Evolutionary conservation across 2,113 vertebrate species (phyloP).

Genomic region (Camelus dromedarius): DNA sequence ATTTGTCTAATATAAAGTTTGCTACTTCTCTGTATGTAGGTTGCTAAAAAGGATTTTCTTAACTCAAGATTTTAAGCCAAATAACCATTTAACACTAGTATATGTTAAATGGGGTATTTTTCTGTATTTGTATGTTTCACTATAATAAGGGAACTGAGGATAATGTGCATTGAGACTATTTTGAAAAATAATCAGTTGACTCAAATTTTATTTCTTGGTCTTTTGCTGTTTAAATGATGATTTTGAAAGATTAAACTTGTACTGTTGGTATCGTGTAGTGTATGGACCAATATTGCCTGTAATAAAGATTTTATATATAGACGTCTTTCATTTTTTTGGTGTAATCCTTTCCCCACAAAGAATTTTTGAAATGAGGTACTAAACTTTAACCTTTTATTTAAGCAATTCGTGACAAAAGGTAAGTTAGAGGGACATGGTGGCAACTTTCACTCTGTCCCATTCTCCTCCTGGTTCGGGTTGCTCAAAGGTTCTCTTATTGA

Average conservation of each 20-base stretch:
- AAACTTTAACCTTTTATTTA: not conserved
- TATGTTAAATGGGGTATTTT: slow-evolving; percentile 91
- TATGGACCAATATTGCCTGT: slow-evolving; percentile 91
- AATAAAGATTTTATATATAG: slow-evolving; percentile 90
- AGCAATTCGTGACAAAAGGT: not conserved
- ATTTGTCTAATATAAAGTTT: slow-evolving; percentile 90
- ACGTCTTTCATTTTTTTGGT: slow-evolving; percentile 66
- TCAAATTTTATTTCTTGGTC: slow-evolving; percentile 89
- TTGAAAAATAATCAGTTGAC: slow-evolving; percentile 87
- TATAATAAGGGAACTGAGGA: slow-evolving; percentile 87
- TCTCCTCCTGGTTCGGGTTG: not conserved
- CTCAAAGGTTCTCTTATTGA: not conserved
- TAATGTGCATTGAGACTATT: slow-evolving; percentile 86
- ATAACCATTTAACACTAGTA: slow-evolving; percentile 90
- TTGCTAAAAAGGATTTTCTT: slow-evolving; percentile 91
- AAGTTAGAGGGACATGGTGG: not conserved
- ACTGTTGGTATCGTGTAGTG: slow-evolving; percentile 89
- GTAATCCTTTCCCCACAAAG: slow-evolving; percentile 45
- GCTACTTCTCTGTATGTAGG: slow-evolving; percentile 91
- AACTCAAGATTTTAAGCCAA: slow-evolving; percentile 90
- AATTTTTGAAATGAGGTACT: not conserved
- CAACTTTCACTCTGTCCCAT: not conserved
- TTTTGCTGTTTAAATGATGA: slow-evolving; percentile 89
- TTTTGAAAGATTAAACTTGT: slow-evolving; percentile 90
- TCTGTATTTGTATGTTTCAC: slow-evolving; percentile 91